A percentile compares a stretch with the other conserved stretches of the same genome.
Conservation (phyloP, 2,113 vertebrate genomes). For the Arenaria interpres region DNA sequence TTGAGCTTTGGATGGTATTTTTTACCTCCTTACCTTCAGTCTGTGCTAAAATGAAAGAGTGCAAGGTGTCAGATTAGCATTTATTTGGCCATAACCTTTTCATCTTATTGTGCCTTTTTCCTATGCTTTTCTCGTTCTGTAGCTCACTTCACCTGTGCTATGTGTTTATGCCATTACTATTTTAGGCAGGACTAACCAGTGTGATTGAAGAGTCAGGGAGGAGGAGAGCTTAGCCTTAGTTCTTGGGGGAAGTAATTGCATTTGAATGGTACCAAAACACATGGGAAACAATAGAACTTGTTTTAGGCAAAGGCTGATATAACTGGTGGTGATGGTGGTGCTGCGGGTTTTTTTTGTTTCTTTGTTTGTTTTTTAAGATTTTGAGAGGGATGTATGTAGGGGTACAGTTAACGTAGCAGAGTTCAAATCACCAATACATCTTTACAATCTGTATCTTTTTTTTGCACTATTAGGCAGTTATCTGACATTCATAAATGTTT, state of each 20-base stretch:
- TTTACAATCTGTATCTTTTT: background rate
- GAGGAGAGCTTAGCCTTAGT: background rate
- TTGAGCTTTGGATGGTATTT: background rate
- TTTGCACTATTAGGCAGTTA: background rate
- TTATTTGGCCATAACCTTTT: background rate
- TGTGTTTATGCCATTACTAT: background rate
- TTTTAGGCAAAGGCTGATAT: background rate
- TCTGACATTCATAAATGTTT: background rate
- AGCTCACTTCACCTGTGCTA: background rate
- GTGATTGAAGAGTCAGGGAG: background rate
- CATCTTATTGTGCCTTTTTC: background rate
- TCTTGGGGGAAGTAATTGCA: background rate
- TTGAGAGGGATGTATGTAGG: background rate
- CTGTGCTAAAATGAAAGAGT: background rate
- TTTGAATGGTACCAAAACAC: background rate
- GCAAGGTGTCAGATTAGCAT: background rate
- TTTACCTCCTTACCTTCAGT: background rate
- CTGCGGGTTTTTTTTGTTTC: background rate
- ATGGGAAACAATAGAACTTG: background rate
- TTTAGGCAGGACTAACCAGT: background rate
- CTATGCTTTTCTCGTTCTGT: background rate
- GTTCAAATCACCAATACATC: background rate
- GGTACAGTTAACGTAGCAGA: background rate
- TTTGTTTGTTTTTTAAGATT: background rate
- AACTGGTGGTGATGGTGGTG: background rate